Base-by-base conservation (phyloP, 2,797 vertebrate species). In the Phoeniculus purpureus region DNA sequence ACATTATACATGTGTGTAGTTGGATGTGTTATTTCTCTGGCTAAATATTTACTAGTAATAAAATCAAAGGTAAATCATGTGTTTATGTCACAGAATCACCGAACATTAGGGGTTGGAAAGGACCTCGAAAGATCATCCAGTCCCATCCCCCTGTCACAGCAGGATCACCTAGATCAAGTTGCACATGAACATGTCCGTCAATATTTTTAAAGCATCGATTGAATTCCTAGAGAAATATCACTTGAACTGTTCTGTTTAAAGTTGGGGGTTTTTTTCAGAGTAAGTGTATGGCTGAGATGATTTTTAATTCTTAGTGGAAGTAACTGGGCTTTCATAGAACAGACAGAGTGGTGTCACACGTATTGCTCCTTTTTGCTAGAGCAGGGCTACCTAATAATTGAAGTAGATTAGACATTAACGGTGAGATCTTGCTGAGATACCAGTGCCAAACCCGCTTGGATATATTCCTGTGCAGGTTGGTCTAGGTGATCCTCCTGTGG, bases 341-440 rank as follows among this genome's bases (percentile, higher is more conserved):
- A 54, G 27, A 10, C 17, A 7, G 3, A 0, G 0, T 56, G 43
- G 15, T n/a, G 23, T 62, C 55, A 13, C 18, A 34, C 13, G 1
- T 34, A 21, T 16, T 81, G 43, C 5, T 37, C n/a, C 26, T 65
- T 85, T 80, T 71, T 27, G 27, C 4, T n/a, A 6, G 27, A 71
- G 74, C 17, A 60, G 50, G 25, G 78, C 9, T 60, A 64, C 27
- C 51, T 76, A 60, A 48, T 60, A 76, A 61, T 12, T 81, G 29
- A 79, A 86, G n/a, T 65, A 47, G 32, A 56, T 88, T 34, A 58
- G n/a, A 75, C 85, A 12, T 13, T 55, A 45, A 31, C 80, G 54
- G 45, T 27, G 52, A 70, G 40, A 87, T 54, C 32, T 37, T 67
- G 25, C 7, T 25, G 62, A 37, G 48, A 45, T 81, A 32, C 32